Base-by-base conservation (phyloP, 2,888 invertebrate species). In the Melipona beecheii region DNA sequence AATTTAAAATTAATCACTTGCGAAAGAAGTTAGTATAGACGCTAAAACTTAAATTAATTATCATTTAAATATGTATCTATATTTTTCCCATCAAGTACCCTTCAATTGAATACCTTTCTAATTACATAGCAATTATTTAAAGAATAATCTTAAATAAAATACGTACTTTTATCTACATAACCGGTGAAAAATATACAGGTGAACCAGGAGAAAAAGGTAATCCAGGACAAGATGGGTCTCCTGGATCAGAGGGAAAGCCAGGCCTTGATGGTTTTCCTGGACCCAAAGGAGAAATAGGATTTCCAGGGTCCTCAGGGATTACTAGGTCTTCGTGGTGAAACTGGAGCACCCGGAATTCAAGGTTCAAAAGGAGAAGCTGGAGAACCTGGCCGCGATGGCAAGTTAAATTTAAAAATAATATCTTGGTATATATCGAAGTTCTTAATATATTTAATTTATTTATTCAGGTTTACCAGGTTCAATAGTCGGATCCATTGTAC, bases 391-490 rank as follows among this genome's bases (percentile, higher is more conserved):
- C 90, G 80, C 62, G 89, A 90, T 71, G 91, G 90, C 60, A 78
- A 54, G 64, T 69, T 13, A 31, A 56, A 21, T 54, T 4, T 3
- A 54, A 54, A 4, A 65, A 4, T 19, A 31, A n/a, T n/a, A 21
- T n/a, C 36, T 24, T 50, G 1, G 9, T 15, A 21, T 24, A 17
- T 19, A 24, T 17, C 6, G 3, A 24, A 43, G 43, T 58, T 13
- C 13, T 50, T 70, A 65, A 78, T 17, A 70, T 2, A 58, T 43
- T 19, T 56, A 31, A 65, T n/a, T 60, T 52, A 5, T 49, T 74
- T 31, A 5, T 24, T 62, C 19, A 87, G 95, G 95, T 0, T 65
- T 93, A 17, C 95, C 95, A 0, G 89, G 87, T 56, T 71, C 85
- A 17, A 54, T 49, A n/a, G 31, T 82, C 50, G 87, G 77, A 71